Conservation (phyloP, 2,797 vertebrate genomes). For the Pseudomugil gertrudae region DNA sequence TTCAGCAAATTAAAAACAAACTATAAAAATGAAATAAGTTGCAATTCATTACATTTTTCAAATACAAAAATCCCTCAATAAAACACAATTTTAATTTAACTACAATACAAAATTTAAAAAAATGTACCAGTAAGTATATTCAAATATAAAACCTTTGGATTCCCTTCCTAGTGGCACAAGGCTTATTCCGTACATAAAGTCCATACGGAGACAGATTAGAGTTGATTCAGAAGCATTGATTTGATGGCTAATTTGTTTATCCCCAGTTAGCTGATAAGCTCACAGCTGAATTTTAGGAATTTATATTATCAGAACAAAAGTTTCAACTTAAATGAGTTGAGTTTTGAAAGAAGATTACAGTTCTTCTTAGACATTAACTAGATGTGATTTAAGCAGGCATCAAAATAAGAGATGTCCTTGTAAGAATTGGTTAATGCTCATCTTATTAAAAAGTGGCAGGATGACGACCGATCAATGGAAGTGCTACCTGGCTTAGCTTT, state of each 20-base stretch:
- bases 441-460: slow-evolving; percentile 29
- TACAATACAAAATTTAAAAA: no score
- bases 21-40: no score
- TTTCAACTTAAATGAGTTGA: not conserved
- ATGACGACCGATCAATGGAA: slow-evolving; percentile 43
- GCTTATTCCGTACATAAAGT: no score
- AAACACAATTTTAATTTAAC: no score
- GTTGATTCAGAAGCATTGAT: not conserved
- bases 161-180: no score
- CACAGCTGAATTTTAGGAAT: not conserved
- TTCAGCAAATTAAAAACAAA: no score
- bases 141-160: no score
- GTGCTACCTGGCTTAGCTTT: slow-evolving; percentile 24
- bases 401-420: slow-evolving; percentile 32
- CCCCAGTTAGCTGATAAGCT: not conserved
- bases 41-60: no score
- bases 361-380: slow-evolving; percentile 17
- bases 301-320: not conserved
- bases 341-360: not conserved
- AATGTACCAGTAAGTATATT: no score
- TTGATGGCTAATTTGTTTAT: not conserved
- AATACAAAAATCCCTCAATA: no score
- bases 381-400: slow-evolving; percentile 37
- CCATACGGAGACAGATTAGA: not conserved
- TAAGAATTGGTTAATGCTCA: slow-evolving; percentile 36